Evolutionary conservation across 2,113 vertebrate genomes (phyloP).

Genomic region (Vireo altiloquus): DNA sequence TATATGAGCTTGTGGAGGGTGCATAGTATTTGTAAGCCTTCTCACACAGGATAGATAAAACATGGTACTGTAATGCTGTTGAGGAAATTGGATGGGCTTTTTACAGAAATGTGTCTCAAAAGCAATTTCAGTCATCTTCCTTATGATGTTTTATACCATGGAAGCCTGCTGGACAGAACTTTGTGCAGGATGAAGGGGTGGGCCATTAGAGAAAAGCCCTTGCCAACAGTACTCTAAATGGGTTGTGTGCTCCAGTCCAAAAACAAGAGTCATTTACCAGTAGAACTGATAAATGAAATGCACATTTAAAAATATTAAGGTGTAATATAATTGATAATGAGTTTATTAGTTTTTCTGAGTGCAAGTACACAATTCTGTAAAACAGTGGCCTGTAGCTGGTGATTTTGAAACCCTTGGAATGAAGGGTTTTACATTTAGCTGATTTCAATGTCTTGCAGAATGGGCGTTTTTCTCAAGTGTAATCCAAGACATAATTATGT

Average conservation of each 20-base stretch:
- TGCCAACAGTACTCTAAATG: background rate
- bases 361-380: background rate
- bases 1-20: background rate
- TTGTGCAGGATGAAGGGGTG: background rate
- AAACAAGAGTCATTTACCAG: background rate
- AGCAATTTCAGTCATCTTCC: background rate
- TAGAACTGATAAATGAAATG: background rate
- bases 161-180: background rate
- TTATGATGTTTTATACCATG: background rate
- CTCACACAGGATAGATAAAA: background rate
- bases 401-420: background rate
- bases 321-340: background rate
- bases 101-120: background rate
- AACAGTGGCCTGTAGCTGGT: background rate
- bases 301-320: background rate
- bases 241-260: background rate
- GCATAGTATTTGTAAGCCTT: background rate
- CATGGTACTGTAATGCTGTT: background rate
- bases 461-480: background rate
- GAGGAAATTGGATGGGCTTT: background rate
- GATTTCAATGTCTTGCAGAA: background rate
- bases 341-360: background rate
- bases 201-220: background rate
- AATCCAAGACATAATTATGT: background rate
- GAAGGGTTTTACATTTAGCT: background rate